Evolutionary conservation across 2,888 invertebrate genomes (phyloP), one percentile per base, ranked within the genome.

Genomic region (Cataglyphis altisquamis): DNA sequence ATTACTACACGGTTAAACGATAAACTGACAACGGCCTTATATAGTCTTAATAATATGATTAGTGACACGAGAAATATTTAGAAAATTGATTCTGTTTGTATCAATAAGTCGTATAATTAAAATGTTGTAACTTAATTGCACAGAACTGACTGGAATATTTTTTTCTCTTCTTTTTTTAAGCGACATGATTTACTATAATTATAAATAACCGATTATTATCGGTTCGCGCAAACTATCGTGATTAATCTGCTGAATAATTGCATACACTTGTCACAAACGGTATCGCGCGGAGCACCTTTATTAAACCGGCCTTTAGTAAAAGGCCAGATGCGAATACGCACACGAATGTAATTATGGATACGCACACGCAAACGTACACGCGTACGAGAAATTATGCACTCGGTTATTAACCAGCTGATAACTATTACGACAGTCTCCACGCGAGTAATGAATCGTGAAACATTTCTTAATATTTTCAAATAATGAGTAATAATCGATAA

Each of bases 291-390:
- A 29, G 10, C 60, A 18, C 25, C 45, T 70, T 78, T 72, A 78
- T 78, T 48, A 70, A 32, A 9, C 6, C 39, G 39, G 25, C n/a
- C 29, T 29, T 29, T 36, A 5, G 70, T 78, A 78, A 78, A 70
- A 78, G 78, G 70, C 72, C 78, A 68, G 70, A 45, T 70, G 72
- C 60, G 45, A 78, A 78, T 70, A 62, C 78, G 70, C 60, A 45
- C 18, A 36, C 10, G 25, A 21, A 32, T 60, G 41, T 72, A 74
- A 74, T 74, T 74, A 45, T 15, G 60, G 60, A 12, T 41, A n/a
- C 25, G 8, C 29, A 9, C 29, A 9, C 15, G 12, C n/a, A 6
- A n/a, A 15, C 64, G 52, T 18, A 8, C 60, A 25, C 45, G 62
- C 39, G 60, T 25, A 41, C 48, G 21, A 12, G 45, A 57, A 78